Evolutionary conservation across 2,888 invertebrate genomes (phyloP).

Genomic region (Trachelus iudaicus): DNA sequence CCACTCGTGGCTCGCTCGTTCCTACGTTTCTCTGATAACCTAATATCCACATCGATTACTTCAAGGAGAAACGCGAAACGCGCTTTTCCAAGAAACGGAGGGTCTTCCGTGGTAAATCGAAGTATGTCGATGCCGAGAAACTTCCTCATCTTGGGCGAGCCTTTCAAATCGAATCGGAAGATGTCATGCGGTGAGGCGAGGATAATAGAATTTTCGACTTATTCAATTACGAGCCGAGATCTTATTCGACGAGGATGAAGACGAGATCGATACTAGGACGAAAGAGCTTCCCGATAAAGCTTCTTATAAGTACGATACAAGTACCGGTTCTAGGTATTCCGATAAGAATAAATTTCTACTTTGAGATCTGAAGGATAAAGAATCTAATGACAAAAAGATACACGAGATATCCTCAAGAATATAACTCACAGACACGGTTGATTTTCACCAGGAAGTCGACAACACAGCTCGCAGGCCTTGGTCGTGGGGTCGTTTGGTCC

Average conservation of each 20-base stretch:
- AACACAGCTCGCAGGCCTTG: slow-evolving; percentile 93
- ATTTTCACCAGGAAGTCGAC: slow-evolving; percentile 85
- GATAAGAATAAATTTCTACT: neutral
- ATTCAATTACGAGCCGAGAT: slow-evolving; percentile 11
- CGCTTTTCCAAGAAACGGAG: neutral
- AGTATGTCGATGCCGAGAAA: neutral
- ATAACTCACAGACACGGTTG: slow-evolving; percentile 77
- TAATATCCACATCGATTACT: neutral
- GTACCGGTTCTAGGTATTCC: neutral
- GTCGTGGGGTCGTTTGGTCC: slow-evolving; percentile 82
- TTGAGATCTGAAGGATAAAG: neutral
- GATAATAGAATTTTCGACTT: slow-evolving; percentile 1
- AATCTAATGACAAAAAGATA: neutral
- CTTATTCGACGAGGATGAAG: slow-evolving; percentile 9
- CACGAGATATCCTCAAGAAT: neutral
- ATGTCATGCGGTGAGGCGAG: slow-evolving; percentile 1
- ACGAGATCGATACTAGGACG: neutral
- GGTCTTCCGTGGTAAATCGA: neutral
- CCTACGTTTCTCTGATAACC: neutral
- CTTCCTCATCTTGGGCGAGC: neutral
- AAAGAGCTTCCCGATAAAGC: neutral
- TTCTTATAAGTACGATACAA: neutral
- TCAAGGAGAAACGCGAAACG: neutral
- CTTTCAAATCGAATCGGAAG: slow-evolving; percentile 1
- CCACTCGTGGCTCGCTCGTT: neutral